Percentiles rank a stretch among this genome's conserved stretches.
Conservation (phyloP, 1,140 invertebrate genomes). For the Zaprionus ghesquierei region DNA sequence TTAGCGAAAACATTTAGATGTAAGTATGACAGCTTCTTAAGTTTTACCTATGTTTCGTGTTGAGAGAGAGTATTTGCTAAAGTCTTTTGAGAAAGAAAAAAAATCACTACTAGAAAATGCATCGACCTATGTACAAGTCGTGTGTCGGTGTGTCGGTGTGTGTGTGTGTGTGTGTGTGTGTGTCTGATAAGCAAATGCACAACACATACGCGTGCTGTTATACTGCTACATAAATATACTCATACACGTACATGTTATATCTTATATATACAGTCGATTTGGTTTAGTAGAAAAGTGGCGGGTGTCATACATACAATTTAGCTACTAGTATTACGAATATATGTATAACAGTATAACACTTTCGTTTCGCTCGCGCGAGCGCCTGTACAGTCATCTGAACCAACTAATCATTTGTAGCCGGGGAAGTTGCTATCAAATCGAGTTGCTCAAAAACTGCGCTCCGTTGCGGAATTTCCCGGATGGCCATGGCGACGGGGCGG, state of each 20-base stretch:
- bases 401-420: constrained; percentile 80
- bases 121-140: constrained; percentile 32
- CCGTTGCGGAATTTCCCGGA: constrained; percentile 15
- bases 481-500: too few relatives aligned
- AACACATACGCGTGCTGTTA: constrained; percentile 67
- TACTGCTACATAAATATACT: constrained; percentile 69
- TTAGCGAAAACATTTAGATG: constrained; percentile 33
- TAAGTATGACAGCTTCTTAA: constrained; percentile 28
- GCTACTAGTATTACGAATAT: constrained; percentile 53
- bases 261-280: constrained; percentile 71
- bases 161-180: constrained; percentile 17
- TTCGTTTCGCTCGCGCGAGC: constrained; percentile 1
- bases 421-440: constrained; percentile 82
- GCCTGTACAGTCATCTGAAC: constrained; percentile 71
- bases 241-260: constrained; percentile 62
- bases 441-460: constrained; percentile 76
- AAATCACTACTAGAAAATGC: constrained; percentile 37
- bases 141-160: constrained; percentile 19
- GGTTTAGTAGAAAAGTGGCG: constrained; percentile 75
- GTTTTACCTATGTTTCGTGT: constrained; percentile 22
- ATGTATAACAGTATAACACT: constrained; percentile 48
- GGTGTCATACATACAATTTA: constrained; percentile 68
- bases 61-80: constrained; percentile 1
- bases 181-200: constrained; percentile 61
- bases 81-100: constrained; percentile 11